Evolutionary conservation across 1,140 invertebrate species (phyloP).

Genomic region (Pogonognathellus flavescens): DNA sequence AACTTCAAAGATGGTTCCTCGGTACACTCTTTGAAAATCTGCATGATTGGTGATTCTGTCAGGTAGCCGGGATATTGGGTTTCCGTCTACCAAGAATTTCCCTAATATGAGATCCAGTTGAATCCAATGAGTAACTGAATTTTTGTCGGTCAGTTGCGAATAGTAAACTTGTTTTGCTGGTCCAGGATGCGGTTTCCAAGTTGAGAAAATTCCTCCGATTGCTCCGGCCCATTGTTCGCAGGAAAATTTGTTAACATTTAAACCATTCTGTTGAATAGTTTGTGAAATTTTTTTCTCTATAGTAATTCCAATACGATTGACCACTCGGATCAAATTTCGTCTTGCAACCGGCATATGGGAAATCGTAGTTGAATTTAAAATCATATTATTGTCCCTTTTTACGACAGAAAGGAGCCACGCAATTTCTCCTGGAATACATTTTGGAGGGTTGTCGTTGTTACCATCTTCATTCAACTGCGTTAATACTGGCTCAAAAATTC

Average conservation of each 20-base stretch:
- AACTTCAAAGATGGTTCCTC: constrained; percentile 41
- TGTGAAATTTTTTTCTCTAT: background rate
- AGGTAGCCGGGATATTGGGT: constrained; percentile 26
- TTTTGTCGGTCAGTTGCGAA: background rate
- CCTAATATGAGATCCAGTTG: constrained; percentile 55
- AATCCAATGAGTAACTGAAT: background rate
- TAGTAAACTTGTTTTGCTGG: background rate
- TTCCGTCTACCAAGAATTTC: constrained; percentile 57
- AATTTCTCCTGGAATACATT: background rate
- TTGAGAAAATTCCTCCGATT: background rate
- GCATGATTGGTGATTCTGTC: background rate
- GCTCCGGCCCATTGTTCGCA: background rate
- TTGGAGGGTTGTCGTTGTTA: background rate
- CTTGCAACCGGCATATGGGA: background rate
- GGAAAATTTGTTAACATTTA: background rate
- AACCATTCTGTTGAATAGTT: background rate
- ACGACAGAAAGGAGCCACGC: background rate
- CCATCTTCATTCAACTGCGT: background rate
- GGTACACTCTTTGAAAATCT: constrained; percentile 35
- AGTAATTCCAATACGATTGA: constrained; percentile 1
- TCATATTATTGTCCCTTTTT: constrained; percentile 2
- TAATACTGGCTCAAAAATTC: background rate
- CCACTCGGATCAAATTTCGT: background rate
- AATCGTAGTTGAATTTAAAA: background rate
- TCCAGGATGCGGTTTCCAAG: background rate